phyloP scores from a whole-genome alignment of 2,113 vertebrate species.

The Syngnathus floridae region DNA sequence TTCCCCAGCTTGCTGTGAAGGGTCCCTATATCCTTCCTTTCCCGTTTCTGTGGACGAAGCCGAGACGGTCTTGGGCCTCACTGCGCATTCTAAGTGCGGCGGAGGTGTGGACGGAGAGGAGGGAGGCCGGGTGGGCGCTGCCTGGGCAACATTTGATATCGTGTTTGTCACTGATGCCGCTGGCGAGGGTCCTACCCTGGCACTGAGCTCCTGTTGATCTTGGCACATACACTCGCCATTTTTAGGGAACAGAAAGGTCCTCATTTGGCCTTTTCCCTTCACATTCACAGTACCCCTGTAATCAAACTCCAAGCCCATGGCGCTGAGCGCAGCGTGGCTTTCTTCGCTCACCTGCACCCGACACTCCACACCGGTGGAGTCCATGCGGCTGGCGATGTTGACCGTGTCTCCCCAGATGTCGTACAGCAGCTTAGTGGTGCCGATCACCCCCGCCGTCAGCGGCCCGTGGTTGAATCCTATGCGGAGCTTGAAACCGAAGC shows the following conservation, averaged over 20 bases:
- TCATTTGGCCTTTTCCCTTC: constrained; percentile 98
- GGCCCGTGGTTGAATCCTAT: constrained; percentile 97
- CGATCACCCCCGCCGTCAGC: constrained; percentile 91
- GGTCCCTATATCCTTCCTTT: constrained; percentile 64
- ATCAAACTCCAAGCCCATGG: constrained; percentile 94
- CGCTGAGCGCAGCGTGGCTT: constrained; percentile 83
- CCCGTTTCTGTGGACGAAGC: constrained; percentile 29
- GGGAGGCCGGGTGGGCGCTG: constrained; percentile 16
- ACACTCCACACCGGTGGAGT: constrained; percentile 94
- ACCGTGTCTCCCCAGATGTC: constrained; percentile 99
- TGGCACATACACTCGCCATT: constrained; percentile 75
- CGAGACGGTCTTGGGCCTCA: constrained; percentile 24
- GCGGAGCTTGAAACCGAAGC: constrained; percentile 94
- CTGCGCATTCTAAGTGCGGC: constrained; percentile 27
- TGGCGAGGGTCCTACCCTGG: constrained; percentile 74
- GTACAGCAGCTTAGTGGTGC: constrained; percentile 94
- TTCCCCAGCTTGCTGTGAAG: constrained; percentile 54
- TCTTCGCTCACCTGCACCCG: constrained; percentile 97
- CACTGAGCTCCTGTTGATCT: constrained; percentile 77
- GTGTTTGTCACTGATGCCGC: constrained; percentile 74
- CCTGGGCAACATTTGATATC: constrained; percentile 45
- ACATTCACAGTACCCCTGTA: constrained; percentile 97
- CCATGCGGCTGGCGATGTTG: constrained; percentile 98
- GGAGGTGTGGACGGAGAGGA: constrained; percentile 23
- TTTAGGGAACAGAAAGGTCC: constrained; percentile 94